Base-by-base conservation (phyloP, 2,888 invertebrate species). In the Chymomyza amoena region DNA sequence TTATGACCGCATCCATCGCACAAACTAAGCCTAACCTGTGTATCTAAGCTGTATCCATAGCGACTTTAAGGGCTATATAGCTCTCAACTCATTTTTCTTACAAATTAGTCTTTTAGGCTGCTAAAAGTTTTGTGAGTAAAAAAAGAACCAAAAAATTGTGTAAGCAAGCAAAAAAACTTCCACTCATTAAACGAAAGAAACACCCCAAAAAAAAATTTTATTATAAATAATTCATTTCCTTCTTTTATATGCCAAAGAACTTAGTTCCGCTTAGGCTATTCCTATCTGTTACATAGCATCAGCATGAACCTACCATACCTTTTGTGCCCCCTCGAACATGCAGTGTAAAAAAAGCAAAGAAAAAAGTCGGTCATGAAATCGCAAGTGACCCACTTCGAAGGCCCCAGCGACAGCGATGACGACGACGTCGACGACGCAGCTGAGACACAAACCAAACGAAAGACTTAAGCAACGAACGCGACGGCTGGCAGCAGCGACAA, bases 301-400 rank as follows among this genome's bases (percentile, higher is more conserved):
- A 60, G 60, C 15, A 51, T 10, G 20, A 16, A 32, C 20, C 13
- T 45, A 45, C 13, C 39, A 45, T 45, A 45, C 2, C 39, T 13
- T 45, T 45, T 45, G 13, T 45, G 13, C 13, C 39, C 39, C 39
- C 10, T 45, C 13, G 0, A 32, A 45, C 13, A 13, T 13, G 4
- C 39, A 45, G 57, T 57, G 28, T 57, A 18, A 66, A 63, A 75
- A 57, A 59, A 66, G 60, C 7, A 32, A 63, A 28, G 61, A 75
- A 73, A 80, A 84, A 90, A 90, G 90, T 91, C 90, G 90, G 90
- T 91, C 90, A 90, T 90, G 91, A 90, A 91, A 90, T 90, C 91
- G 91, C 91, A 90, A 90, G 90, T 90, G 89, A 90, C 90, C 91
- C 76, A 90, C 90, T 90, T 90, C 76, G 74, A 62, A 88, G 88